Evolutionary conservation across 2,797 vertebrate species (phyloP).

Genomic region (Macropodus opercularis): DNA sequence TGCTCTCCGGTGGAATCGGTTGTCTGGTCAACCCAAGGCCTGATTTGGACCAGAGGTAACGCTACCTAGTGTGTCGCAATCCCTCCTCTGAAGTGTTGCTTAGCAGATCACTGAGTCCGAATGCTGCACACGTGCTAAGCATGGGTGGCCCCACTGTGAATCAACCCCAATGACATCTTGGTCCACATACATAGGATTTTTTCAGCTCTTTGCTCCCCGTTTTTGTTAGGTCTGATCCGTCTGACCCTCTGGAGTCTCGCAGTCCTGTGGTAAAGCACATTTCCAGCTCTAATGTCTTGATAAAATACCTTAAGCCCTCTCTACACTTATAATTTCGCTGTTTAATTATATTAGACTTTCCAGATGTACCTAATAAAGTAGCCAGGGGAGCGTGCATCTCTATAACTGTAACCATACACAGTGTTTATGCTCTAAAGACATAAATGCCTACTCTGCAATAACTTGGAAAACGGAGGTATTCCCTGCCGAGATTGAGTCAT

Average conservation of each 20-base stretch:
- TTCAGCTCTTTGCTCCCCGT: too few species aligned
- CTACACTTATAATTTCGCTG: too few species aligned
- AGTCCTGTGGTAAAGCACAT: too few species aligned
- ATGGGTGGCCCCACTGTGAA: slow-evolving; percentile 15
- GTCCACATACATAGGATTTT: neutral
- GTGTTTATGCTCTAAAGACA: too few species aligned
- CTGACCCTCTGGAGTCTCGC: too few species aligned
- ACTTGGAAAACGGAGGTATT: neutral
- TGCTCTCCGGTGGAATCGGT: neutral
- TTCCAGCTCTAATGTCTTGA: too few species aligned
- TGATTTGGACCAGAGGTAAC: slow-evolving; percentile 10
- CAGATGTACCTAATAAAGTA: too few species aligned
- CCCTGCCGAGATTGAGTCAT: neutral
- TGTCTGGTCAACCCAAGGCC: slow-evolving; percentile 10
- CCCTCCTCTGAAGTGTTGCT: slow-evolving; percentile 2
- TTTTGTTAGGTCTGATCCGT: too few species aligned
- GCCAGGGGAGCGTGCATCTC: too few species aligned
- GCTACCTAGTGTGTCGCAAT: slow-evolving; percentile 7
- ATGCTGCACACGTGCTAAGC: slow-evolving; percentile 35
- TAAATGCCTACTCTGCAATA: neutral
- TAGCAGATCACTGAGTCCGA: neutral
- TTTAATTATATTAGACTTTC: too few species aligned
- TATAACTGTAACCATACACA: too few species aligned
- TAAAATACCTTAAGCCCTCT: neutral
- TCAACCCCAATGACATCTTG: neutral